These are phyloP conservation scores for Gavia stellata DNA, from an alignment of 2,113 vertebrate species.

Conservation along the genomic window DNA sequence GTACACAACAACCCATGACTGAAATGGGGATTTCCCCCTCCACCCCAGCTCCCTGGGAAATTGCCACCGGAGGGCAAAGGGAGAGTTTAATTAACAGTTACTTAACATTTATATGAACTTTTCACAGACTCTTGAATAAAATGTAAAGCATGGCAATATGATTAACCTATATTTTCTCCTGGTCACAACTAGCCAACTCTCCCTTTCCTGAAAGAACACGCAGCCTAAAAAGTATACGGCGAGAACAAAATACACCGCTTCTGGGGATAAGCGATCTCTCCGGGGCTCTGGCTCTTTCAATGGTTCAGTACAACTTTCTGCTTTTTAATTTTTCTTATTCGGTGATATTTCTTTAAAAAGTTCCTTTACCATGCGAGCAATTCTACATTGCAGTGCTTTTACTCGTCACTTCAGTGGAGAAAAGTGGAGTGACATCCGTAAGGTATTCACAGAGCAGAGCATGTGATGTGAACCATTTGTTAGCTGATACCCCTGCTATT, in stretches of 20 bases:
- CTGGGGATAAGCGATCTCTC: background rate
- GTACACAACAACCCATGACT: background rate
- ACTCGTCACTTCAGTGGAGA: background rate
- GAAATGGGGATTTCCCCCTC: background rate
- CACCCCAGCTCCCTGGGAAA: constrained; percentile 63
- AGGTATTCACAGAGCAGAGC: background rate
- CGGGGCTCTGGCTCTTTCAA: background rate
- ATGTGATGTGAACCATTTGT: background rate
- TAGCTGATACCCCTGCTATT: background rate
- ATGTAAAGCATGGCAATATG: background rate
- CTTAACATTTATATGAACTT: background rate
- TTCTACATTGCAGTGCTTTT: background rate
- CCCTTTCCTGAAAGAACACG: background rate
- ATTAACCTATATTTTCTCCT: background rate
- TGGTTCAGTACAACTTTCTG: background rate
- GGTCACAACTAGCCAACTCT: background rate
- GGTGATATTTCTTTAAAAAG: background rate
- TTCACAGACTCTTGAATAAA: background rate
- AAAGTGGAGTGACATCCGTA: background rate
- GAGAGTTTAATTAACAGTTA: background rate
- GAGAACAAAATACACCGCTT: background rate
- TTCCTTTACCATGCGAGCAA: background rate
- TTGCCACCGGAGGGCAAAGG: background rate
- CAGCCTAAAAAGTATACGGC: background rate
- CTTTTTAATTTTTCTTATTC: background rate